A percentile compares a stretch with the other conserved stretches of the same genome.
phyloP scores from a whole-genome alignment of 2,797 vertebrate species.

The Ibycter americanus region DNA sequence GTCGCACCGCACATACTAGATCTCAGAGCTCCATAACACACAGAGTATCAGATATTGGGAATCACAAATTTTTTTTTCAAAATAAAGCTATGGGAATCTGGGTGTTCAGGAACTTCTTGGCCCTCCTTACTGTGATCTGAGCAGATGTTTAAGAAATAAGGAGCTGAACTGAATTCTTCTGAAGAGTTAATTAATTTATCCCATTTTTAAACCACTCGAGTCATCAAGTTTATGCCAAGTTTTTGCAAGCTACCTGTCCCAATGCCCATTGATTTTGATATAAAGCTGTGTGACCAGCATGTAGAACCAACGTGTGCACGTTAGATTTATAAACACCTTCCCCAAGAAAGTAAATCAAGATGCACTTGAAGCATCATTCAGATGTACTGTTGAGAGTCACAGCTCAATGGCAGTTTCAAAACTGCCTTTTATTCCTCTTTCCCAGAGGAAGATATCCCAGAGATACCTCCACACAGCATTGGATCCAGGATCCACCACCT shows the following conservation, averaged over 20 bases:
- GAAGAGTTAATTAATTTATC: neutral
- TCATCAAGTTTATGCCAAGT: neutral
- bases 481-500: neutral
- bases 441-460: neutral
- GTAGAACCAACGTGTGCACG: neutral
- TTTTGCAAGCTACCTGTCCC: neutral
- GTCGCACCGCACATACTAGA: rapidly evolving
- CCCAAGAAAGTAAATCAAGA: neutral
- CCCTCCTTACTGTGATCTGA: neutral
- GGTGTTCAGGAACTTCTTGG: neutral
- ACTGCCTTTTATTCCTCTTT: neutral
- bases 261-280: neutral
- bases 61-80: neutral
- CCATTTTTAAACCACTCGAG: neutral
- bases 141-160: neutral
- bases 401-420: neutral
- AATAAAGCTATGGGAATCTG: neutral
- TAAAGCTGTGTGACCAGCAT: neutral
- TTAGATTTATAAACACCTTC: neutral
- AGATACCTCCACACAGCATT: neutral
- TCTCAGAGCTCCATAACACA: neutral
- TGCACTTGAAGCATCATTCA: neutral
- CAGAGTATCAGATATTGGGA: neutral
- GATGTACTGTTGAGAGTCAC: neutral
- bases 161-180: neutral